phyloP scores from a whole-genome alignment of 30 jellyfish, hydroid and myxozoan species.

The Aurelia sp. region DNA sequence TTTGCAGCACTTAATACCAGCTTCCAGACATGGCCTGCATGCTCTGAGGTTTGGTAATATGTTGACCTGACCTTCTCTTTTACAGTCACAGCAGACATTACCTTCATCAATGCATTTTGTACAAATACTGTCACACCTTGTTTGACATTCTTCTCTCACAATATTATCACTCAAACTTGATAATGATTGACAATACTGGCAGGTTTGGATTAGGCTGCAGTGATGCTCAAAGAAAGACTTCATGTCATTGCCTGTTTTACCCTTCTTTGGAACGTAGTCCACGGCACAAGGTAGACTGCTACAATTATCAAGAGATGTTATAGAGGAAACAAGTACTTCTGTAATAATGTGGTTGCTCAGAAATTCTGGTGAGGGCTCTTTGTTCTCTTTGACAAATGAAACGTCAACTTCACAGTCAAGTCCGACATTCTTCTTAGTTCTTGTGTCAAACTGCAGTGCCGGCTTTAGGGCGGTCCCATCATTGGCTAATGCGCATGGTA shows the following conservation, averaged over 20 bases:
- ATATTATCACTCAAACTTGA: constrained; percentile 5
- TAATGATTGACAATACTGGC: neutral
- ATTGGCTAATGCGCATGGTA: constrained; percentile 20
- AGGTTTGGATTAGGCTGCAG: neutral
- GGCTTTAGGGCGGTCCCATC: constrained; percentile 54
- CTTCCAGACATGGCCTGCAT: neutral
- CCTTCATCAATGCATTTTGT: constrained; percentile 1
- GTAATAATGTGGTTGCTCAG: constrained; percentile 6
- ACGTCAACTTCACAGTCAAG: constrained; percentile 16
- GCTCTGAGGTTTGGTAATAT: constrained; percentile 14
- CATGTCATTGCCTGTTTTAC: constrained; percentile 6
- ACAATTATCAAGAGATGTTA: neutral
- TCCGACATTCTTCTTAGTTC: neutral
- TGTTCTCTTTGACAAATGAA: constrained; percentile 7
- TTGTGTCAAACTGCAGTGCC: constrained; percentile 18
- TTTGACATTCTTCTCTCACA: neutral
- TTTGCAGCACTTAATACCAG: constrained; percentile 9
- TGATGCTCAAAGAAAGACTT: neutral
- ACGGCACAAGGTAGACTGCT: constrained; percentile 34
- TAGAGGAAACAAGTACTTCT: too few relatives aligned
- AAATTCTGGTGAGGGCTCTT: constrained; percentile 10
- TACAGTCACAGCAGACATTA: constrained; percentile 5
- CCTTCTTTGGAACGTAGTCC: constrained; percentile 20
- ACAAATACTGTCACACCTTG: neutral
- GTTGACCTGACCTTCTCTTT: constrained; percentile 7